Evolutionary conservation across 2,888 invertebrate genomes (phyloP).

Genomic region (Cecidostiba fungosa): DNA sequence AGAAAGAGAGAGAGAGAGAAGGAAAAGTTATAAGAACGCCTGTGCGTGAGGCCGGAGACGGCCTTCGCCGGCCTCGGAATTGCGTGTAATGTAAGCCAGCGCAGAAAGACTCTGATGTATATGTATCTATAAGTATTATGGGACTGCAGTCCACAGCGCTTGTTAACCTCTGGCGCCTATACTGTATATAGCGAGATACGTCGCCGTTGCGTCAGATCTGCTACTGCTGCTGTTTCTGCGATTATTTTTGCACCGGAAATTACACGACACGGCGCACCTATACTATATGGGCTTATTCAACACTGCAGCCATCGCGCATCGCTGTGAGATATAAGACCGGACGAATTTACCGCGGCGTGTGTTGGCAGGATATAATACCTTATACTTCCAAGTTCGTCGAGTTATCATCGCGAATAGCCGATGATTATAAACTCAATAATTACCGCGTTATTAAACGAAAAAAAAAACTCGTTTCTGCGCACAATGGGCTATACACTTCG

Average conservation of each 20-base stretch:
- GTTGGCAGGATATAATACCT: too few species aligned
- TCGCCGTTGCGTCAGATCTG: not conserved
- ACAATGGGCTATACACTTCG: not conserved
- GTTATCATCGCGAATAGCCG: too few species aligned
- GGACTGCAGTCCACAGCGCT: not conserved
- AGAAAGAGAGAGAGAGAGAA: not conserved
- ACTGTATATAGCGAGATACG: not conserved
- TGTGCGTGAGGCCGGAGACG: not conserved
- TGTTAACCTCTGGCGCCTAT: slow-evolving; percentile 9
- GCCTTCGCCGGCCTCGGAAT: slow-evolving; percentile 8
- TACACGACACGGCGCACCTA: not conserved
- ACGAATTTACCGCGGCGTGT: too few species aligned
- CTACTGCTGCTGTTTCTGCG: too few species aligned
- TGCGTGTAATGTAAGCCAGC: not conserved
- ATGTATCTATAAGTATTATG: too few species aligned
- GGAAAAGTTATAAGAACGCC: too few species aligned
- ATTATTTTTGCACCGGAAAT: not conserved
- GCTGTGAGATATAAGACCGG: too few species aligned
- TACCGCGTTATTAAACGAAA: not conserved
- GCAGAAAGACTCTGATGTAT: not conserved
- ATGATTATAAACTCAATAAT: not conserved
- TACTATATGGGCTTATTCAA: not conserved
- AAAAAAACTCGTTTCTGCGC: not conserved
- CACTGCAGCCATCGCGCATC: not conserved
- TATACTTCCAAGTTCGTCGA: too few species aligned